phyloP scores from a whole-genome alignment of 2,888 invertebrate species.

The Apamea monoglypha region DNA sequence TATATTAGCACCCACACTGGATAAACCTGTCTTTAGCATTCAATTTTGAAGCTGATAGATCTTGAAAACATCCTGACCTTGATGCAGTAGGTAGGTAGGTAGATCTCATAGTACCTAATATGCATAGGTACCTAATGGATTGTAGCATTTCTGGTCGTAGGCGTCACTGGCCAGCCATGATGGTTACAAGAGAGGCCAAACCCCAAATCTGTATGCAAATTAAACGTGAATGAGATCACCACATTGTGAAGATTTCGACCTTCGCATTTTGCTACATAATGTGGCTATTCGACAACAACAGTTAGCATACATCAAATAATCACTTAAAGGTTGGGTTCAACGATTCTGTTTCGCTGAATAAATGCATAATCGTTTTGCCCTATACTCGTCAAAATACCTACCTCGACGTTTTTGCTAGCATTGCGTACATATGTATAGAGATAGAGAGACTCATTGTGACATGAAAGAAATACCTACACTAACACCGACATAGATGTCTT shows the following conservation, averaged over 20 bases:
- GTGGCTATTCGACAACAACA: constrained; percentile 58
- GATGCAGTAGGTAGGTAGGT: constrained; percentile 18
- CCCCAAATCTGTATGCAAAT: constrained; percentile 83
- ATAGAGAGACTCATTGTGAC: constrained; percentile 11
- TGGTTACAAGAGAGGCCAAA: constrained; percentile 75
- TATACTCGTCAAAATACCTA: constrained; percentile 12
- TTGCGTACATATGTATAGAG: constrained; percentile 9
- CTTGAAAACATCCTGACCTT: constrained; percentile 45
- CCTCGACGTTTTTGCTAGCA: constrained; percentile 31
- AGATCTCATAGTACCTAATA: constrained; percentile 24
- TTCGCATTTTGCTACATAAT: constrained; percentile 67
- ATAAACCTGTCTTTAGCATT: constrained; percentile 45
- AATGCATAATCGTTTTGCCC: constrained; percentile 29
- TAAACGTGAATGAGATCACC: constrained; percentile 81
- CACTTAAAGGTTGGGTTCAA: constrained; percentile 52
- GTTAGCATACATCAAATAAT: constrained; percentile 44
- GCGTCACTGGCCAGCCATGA: constrained; percentile 68
- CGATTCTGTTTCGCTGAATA: constrained; percentile 40
- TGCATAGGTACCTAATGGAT: constrained; percentile 37
- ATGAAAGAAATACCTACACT: constrained; percentile 20
- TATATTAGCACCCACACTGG: constrained; percentile 37
- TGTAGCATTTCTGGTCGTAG: constrained; percentile 59
- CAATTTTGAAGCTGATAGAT: constrained; percentile 23
- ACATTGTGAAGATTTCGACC: constrained; percentile 69
- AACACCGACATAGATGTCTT: constrained; percentile 22